These are phyloP conservation scores for Polydrusus cervinus DNA, from an alignment of 2,888 invertebrate species.

Conservation along the genomic window DNA sequence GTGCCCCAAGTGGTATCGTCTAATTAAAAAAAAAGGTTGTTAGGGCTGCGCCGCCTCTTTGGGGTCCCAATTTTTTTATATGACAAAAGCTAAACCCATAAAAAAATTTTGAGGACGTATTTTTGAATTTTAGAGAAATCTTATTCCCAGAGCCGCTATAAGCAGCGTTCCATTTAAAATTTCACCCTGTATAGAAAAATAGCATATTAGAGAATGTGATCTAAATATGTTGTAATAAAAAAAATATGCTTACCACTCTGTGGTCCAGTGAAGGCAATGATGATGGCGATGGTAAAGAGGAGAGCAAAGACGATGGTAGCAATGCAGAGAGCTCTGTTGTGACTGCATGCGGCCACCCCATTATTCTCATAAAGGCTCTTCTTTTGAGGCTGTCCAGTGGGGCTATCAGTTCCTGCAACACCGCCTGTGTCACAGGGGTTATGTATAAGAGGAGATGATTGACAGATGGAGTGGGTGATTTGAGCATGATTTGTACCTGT, in stretches of 20 bases:
- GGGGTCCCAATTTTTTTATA: too few species aligned
- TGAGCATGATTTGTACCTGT: slow-evolving; percentile 78
- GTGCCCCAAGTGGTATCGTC: too few species aligned
- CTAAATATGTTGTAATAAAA: background rate
- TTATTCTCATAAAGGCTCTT: slow-evolving; percentile 81
- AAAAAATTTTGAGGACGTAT: too few species aligned
- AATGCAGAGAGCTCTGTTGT: slow-evolving; percentile 87
- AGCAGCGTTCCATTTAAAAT: too few species aligned
- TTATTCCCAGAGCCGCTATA: too few species aligned
- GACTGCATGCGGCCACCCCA: slow-evolving; percentile 91
- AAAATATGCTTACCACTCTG: slow-evolving; percentile 79
- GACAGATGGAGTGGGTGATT: slow-evolving; percentile 65
- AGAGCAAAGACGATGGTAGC: slow-evolving; percentile 86
- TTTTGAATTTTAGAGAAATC: too few species aligned
- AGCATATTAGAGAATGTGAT: too few species aligned
- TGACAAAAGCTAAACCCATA: too few species aligned
- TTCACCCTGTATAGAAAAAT: too few species aligned
- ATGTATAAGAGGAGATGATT: slow-evolving; percentile 68
- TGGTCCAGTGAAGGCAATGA: slow-evolving; percentile 93
- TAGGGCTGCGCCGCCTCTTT: too few species aligned
- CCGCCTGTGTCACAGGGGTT: slow-evolving; percentile 71
- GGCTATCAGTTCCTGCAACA: slow-evolving; percentile 77
- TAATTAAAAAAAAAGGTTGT: too few species aligned
- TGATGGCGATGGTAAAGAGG: slow-evolving; percentile 87
- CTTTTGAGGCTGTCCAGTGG: slow-evolving; percentile 76